phyloP scores from a whole-genome alignment of 2,888 invertebrate species.

The Syritta pipiens region DNA sequence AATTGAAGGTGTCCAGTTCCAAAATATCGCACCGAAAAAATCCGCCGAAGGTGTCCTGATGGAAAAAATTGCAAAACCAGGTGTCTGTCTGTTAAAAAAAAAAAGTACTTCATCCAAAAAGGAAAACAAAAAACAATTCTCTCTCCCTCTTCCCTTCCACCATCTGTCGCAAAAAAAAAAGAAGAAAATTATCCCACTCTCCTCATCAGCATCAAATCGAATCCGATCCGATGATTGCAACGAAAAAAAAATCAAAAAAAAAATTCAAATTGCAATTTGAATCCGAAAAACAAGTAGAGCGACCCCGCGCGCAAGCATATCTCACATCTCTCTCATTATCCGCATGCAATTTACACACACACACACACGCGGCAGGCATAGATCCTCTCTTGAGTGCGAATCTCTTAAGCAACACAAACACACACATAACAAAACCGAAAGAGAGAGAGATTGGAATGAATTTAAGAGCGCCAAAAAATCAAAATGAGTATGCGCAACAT shows the following conservation, averaged over 20 bases:
- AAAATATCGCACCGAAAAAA: too few relatives aligned
- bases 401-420: too few relatives aligned
- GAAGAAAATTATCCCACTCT: not conserved
- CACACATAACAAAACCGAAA: too few relatives aligned
- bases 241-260: not conserved
- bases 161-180: not conserved
- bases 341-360: not conserved
- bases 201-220: not conserved
- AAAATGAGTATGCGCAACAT: slow-evolving; percentile 35
- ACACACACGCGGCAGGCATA: not conserved
- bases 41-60: too few relatives aligned
- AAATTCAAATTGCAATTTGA: slow-evolving; percentile 25
- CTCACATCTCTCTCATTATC: slow-evolving; percentile 16
- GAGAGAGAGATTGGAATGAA: too few relatives aligned
- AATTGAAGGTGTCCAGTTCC: too few relatives aligned
- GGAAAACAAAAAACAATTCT: not conserved
- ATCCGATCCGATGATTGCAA: not conserved
- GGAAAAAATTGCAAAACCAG: too few relatives aligned
- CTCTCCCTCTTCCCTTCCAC: too few relatives aligned
- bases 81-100: too few relatives aligned
- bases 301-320: slow-evolving; percentile 19
- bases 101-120: too few relatives aligned
- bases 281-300: not conserved
- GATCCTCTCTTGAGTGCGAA: not conserved
- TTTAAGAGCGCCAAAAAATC: not conserved